Base-by-base conservation (phyloP, 1,140 invertebrate species). In the Mya arenaria region DNA sequence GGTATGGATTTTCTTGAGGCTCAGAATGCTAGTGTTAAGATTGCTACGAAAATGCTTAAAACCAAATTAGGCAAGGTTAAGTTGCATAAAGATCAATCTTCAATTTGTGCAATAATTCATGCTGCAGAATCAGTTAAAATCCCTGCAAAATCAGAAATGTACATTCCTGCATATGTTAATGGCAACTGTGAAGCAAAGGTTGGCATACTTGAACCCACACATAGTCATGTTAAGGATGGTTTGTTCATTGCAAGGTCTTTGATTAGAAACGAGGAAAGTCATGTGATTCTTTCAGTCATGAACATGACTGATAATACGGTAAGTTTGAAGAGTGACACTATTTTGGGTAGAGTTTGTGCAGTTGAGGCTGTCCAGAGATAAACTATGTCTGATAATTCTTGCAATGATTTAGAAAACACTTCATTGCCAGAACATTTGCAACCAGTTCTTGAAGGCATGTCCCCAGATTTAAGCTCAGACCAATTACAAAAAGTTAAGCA, bases 351-450 rank as follows among this genome's bases (percentile, higher is more conserved):
- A 5, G 13, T 72, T 8, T 56, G 3, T 8, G 25, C 13, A 34
- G 34, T 36, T 15, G 3, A 39, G 6, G n/a, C 36, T 17, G 28
- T 58, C n/a, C 55, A 62, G 55, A 19, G 13, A 15, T 30, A 34
- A 48, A 17, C 30, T 69, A 8, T 41, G 58, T 25, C 15, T 68
- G 15, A 36, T 13, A 15, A n/a, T n/a, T 5, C 19, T n/a, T 4
- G 1, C 3, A 13, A 19, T 25, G 4, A n/a, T 28, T n/a, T n/a
- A n/a, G n/a, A n/a, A n/a, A n/a, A n/a, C n/a, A 3, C 15, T 30
- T 37, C 19, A 15, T 69, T 83, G 36, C 82, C 82, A 60, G 41
- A 60, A 15, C 66, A 83, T 65, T 78, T 83, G 56, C 6, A 55
- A 60, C 63, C 71, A 23, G 10, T 81, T 48, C 13, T 77, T 19